These are phyloP conservation scores for Tetanocera ferruginea DNA, from an alignment of 2,888 invertebrate genomes.

Conservation along the genomic window DNA sequence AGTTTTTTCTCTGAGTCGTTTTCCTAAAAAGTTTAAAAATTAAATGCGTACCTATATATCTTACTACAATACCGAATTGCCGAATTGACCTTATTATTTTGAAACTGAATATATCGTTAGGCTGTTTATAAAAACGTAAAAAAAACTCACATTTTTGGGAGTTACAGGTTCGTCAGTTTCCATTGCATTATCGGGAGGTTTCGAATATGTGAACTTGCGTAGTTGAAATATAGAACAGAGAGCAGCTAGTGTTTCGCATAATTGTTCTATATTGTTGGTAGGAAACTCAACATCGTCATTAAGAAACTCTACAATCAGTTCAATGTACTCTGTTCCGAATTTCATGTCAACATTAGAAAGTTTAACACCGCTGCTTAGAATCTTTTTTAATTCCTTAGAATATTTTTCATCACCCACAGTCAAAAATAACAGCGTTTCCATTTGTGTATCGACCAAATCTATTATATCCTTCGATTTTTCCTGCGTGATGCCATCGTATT, in stretches of 20 bases:
- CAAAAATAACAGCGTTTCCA: constrained; percentile 67
- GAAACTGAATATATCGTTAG: too few species aligned
- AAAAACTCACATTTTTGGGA: neutral
- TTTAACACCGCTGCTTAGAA: constrained; percentile 78
- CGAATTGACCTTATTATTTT: too few species aligned
- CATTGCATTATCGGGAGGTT: constrained; percentile 53
- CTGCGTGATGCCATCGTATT: constrained; percentile 50
- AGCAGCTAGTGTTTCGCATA: constrained; percentile 83
- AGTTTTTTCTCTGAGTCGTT: too few species aligned
- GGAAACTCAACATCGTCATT: constrained; percentile 66
- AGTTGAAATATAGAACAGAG: constrained; percentile 75
- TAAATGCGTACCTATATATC: too few species aligned
- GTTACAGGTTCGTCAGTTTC: constrained; percentile 55
- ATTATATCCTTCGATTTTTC: constrained; percentile 59
- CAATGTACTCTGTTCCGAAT: constrained; percentile 77
- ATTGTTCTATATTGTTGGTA: constrained; percentile 67
- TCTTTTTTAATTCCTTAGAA: constrained; percentile 63
- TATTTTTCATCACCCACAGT: constrained; percentile 64
- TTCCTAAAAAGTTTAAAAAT: too few species aligned
- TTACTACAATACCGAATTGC: too few species aligned
- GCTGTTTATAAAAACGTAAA: neutral
- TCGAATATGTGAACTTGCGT: constrained; percentile 57
- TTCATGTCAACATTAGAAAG: constrained; percentile 76
- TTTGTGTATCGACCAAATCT: constrained; percentile 65
- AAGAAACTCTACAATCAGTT: constrained; percentile 73